A percentile compares a stretch with the other conserved stretches of the same genome.
These are phyloP conservation scores for Lethocerus indicus DNA, from an alignment of 1,140 invertebrate species.

Conservation along the genomic window DNA sequence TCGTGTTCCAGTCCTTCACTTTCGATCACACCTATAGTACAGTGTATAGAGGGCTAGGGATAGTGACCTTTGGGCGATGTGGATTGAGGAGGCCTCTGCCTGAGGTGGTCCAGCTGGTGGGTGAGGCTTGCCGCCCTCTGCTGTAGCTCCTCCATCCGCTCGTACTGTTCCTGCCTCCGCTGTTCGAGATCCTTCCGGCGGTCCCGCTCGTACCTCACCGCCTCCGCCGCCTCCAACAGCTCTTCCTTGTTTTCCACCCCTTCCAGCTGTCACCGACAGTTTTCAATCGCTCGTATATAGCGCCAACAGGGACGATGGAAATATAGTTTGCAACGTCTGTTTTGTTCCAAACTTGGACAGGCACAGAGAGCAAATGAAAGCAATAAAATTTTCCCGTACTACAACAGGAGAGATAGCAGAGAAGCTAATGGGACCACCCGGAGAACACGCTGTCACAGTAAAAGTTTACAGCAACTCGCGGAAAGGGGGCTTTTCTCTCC, in stretches of 20 bases:
- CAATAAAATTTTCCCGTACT: too few relatives aligned
- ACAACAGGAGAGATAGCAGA: too few relatives aligned
- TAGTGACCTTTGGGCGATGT: slow-evolving; percentile 38
- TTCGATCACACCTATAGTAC: slow-evolving; percentile 50
- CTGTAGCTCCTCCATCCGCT: slow-evolving; percentile 31
- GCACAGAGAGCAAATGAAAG: too few relatives aligned
- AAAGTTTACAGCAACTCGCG: too few relatives aligned
- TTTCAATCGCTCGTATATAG: too few relatives aligned
- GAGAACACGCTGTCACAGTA: too few relatives aligned
- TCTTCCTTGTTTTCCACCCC: slow-evolving; percentile 29
- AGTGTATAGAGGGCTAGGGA: too few relatives aligned
- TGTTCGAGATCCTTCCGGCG: slow-evolving; percentile 44
- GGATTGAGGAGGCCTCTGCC: slow-evolving; percentile 31
- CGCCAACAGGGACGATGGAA: too few relatives aligned
- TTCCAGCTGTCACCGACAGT: slow-evolving; percentile 31
- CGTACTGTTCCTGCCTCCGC: slow-evolving; percentile 41
- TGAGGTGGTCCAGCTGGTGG: slow-evolving; percentile 35
- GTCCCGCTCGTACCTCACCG: slow-evolving; percentile 52
- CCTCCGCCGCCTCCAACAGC: slow-evolving; percentile 46
- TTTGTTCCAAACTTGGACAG: too few relatives aligned
- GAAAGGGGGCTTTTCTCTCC: too few relatives aligned
- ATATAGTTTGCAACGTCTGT: too few relatives aligned
- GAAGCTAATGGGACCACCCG: too few relatives aligned
- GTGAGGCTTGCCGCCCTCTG: slow-evolving; percentile 33
- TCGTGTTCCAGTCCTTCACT: slow-evolving; percentile 49